A percentile compares a stretch with the other conserved stretches of the same genome.
These are phyloP conservation scores for Agrypnus murinus DNA, from an alignment of 2,888 invertebrate species.

Conservation along the genomic window DNA sequence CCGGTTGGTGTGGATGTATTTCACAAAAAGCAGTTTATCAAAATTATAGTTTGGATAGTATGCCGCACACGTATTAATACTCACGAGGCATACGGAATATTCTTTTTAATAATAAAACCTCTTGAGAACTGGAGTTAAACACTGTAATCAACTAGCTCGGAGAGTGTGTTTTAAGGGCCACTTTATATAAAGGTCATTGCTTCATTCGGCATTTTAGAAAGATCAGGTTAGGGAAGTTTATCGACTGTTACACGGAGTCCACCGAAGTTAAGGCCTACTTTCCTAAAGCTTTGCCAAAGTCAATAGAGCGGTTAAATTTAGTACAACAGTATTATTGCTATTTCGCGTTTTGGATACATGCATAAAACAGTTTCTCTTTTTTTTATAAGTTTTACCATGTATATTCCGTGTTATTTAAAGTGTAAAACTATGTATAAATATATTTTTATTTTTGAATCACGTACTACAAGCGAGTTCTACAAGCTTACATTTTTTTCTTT, in stretches of 20 bases:
- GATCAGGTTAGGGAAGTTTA: conserved; percentile 42
- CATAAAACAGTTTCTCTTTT: no score
- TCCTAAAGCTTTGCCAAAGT: neutral
- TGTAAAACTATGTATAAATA: no score
- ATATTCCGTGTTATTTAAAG: no score
- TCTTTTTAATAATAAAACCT: conserved; percentile 40
- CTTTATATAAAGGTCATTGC: conserved; percentile 47
- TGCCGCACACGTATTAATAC: conserved; percentile 23
- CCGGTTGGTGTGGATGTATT: neutral
- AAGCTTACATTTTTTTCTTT: no score
- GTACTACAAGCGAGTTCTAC: no score
- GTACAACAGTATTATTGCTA: no score
- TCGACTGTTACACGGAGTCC: conserved; percentile 12
- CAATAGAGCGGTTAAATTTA: neutral
- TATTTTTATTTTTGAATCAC: no score
- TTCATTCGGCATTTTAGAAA: conserved; percentile 44
- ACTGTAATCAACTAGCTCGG: conserved; percentile 42
- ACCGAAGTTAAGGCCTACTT: no score
- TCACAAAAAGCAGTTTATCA: conserved; percentile 26
- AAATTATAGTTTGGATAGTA: conserved; percentile 35
- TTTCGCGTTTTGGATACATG: no score
- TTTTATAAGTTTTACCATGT: no score
- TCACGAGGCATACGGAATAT: conserved; percentile 29
- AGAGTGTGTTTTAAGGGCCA: conserved; percentile 46
- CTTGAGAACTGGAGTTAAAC: conserved; percentile 36